Evolutionary conservation across 1,140 invertebrate species (phyloP).

Genomic region (Zaprionus taronus): DNA sequence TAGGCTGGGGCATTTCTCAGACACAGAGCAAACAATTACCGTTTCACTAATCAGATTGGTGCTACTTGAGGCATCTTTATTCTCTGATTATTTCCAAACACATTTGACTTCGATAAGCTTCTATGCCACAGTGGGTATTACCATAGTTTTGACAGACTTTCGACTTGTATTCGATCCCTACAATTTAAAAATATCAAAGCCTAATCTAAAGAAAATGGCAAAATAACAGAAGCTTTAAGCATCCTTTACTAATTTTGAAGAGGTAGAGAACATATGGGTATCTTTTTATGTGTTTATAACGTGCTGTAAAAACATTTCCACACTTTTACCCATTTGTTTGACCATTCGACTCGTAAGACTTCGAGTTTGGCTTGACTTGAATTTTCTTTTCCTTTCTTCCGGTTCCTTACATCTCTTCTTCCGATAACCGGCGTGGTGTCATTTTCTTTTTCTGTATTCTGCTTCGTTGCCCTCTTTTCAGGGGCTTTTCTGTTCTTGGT

Average conservation of each 20-base stretch:
- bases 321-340: slow-evolving; percentile 55
- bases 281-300: slow-evolving; percentile 63
- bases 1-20: slow-evolving; percentile 55
- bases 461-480: slow-evolving; percentile 9
- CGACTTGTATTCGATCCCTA: neutral
- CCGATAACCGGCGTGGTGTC: neutral
- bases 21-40: slow-evolving; percentile 67
- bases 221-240: too few relatives aligned
- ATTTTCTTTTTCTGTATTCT: slow-evolving; percentile 11
- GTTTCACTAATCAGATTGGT: slow-evolving; percentile 69
- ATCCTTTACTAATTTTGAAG: neutral
- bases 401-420: neutral
- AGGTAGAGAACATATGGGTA: slow-evolving; percentile 8
- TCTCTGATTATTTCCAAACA: slow-evolving; percentile 36
- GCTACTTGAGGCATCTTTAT: slow-evolving; percentile 38
- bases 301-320: slow-evolving; percentile 71
- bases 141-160: neutral
- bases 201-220: too few relatives aligned
- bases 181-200: too few relatives aligned
- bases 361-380: slow-evolving; percentile 21
- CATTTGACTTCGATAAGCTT: slow-evolving; percentile 7
- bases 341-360: slow-evolving; percentile 35
- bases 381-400: slow-evolving; percentile 22
- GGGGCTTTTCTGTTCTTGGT: slow-evolving; percentile 7
- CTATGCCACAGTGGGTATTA: neutral